Evolutionary conservation across 2,797 vertebrate species (phyloP).

Genomic region (Tachyglossus aculeatus): DNA sequence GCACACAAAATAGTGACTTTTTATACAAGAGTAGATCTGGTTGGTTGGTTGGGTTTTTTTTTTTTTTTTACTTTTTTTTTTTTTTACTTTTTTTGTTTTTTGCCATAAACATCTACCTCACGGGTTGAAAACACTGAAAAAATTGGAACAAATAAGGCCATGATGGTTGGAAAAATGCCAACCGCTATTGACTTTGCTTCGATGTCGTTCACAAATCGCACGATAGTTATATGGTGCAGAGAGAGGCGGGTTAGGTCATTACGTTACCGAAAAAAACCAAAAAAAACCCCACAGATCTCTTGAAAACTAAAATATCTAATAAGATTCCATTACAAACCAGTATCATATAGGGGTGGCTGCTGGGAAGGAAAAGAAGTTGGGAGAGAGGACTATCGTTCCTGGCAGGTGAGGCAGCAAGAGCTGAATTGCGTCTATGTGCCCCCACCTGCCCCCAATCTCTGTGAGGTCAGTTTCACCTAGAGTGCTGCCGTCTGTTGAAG

Average conservation of each 20-base stretch:
- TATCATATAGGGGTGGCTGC: background rate
- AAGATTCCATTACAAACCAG: constrained; percentile 53
- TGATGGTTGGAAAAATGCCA: constrained; percentile 71
- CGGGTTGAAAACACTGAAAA: constrained; percentile 71
- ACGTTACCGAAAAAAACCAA: constrained; percentile 58
- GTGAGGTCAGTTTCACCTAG: too few species aligned
- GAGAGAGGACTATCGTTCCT: constrained; percentile 13
- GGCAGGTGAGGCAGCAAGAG: too few species aligned
- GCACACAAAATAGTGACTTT: constrained; percentile 72
- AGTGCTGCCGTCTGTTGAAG: too few species aligned
- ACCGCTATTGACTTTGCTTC: constrained; percentile 63
- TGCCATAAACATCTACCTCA: constrained; percentile 70
- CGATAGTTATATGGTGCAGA: constrained; percentile 62
- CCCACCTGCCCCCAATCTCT: too few species aligned
- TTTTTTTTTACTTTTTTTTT: too few species aligned
- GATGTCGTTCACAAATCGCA: constrained; percentile 66
- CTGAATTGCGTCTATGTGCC: too few species aligned
- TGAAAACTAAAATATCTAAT: constrained; percentile 49
- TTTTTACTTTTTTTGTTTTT: constrained; percentile 13
- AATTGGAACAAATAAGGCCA: constrained; percentile 76
- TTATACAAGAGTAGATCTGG: constrained; percentile 64
- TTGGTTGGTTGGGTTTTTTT: constrained; percentile 24
- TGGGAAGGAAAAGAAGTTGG: background rate
- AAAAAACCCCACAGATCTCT: constrained; percentile 49
- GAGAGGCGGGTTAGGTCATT: constrained; percentile 51